Percentiles rank a stretch among this genome's conserved stretches.
Conservation (phyloP, 1,140 invertebrate species). For the Ceratosolen solmsi region DNA sequence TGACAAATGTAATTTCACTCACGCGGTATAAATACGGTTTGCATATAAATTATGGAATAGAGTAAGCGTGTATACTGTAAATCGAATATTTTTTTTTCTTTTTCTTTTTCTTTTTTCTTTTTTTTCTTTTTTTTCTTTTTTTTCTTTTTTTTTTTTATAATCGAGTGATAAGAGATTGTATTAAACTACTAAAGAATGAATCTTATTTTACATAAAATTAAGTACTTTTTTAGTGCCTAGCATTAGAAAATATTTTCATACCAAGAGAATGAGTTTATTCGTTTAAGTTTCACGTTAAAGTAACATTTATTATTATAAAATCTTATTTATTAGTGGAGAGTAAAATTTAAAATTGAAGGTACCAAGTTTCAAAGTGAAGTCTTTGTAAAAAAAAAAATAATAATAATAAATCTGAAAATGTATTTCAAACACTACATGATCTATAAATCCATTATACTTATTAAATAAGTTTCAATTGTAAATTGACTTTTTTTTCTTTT, state of each 20-base stretch:
- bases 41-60: constrained; percentile 26
- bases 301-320: not conserved
- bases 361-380: no score
- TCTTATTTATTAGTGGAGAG: no score
- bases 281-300: not conserved
- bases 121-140: no score
- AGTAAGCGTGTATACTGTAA: not conserved
- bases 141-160: no score
- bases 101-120: no score
- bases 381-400: no score
- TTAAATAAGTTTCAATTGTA: not conserved
- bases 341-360: no score
- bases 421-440: no score
- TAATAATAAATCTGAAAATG: no score
- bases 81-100: not conserved
- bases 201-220: not conserved
- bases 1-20: not conserved
- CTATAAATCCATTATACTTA: not conserved
- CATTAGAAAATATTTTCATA: not conserved
- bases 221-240: constrained; percentile 8
- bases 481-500: no score
- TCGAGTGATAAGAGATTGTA: not conserved
- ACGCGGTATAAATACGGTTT: constrained; percentile 12
- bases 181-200: not conserved
- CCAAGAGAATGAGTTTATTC: not conserved